Percentiles rank a stretch among this genome's conserved stretches.
phyloP scores from a whole-genome alignment of 2,113 vertebrate species.

The Peromyscus polionotus region DNA sequence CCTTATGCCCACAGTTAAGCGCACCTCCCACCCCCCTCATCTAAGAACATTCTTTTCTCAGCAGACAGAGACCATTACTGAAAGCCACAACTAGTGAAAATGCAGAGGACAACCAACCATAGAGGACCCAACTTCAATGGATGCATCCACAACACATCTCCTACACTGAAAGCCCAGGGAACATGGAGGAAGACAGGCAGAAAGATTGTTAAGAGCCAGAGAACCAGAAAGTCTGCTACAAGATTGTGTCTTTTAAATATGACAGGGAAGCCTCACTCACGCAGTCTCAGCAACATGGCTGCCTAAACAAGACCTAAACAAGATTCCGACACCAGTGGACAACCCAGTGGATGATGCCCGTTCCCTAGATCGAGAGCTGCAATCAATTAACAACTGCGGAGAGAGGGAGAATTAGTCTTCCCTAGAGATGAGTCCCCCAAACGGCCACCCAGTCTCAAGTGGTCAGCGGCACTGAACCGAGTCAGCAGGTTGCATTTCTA shows the following conservation, averaged over 20 bases:
- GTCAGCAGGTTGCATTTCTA: not conserved
- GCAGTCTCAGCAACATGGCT: not conserved
- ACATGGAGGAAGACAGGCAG: not conserved
- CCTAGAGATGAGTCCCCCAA: not conserved
- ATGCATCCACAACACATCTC: not conserved
- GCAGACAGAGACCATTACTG: not conserved
- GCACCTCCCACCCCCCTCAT: not conserved
- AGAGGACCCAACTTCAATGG: not conserved
- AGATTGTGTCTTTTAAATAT: not conserved
- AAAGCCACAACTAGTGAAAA: not conserved
- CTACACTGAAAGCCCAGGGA: not conserved
- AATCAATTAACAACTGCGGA: not conserved
- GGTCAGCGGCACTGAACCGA: not conserved
- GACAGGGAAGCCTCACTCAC: not conserved
- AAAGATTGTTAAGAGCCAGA: not conserved
- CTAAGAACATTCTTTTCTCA: not conserved
- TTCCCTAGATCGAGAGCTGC: not conserved
- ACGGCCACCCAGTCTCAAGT: not conserved
- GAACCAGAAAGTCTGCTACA: not conserved
- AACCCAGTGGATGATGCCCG: not conserved
- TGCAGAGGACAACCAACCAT: not conserved
- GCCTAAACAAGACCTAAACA: not conserved
- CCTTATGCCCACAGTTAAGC: not conserved
- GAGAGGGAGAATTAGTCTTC: not conserved
- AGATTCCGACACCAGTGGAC: not conserved